Base-by-base conservation (phyloP, 92 coral and sea anemone genomes). In the Umimayanthus kanabou region DNA sequence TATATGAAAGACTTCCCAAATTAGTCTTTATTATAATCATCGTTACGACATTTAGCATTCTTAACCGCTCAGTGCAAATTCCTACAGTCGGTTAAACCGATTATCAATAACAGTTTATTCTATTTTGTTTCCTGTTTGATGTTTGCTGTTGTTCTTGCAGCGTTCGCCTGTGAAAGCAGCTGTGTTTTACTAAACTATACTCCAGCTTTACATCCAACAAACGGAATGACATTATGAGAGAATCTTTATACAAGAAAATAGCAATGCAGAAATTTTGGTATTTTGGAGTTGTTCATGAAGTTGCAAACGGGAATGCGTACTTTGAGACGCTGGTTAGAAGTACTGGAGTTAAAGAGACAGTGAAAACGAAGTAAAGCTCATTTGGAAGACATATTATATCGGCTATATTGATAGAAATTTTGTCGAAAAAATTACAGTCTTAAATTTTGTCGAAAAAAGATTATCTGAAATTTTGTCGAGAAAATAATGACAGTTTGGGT, bases 181-280 rank as follows among this genome's bases (percentile, higher is more conserved):
- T 39, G 82, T 14, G 66, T 49, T 30, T 78, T 78, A 50, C 82
- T 67, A 78, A 78, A 40, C 0, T 78, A 78, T 50, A 78, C 82
- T 4, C 82, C 40, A 78, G 82, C 25, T 10, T 47, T 78, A 78
- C 82, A 43, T 28, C 20, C 55, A 76, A 39, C 50, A 85, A 85
- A 45, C 69, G 81, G 65, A 25, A 15, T 4, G 28, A 0, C 37
- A 33, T 0, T 71, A 50, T 73, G 1, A 39, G 39, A 71, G 80
- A 85, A 20, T 3, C 18, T 50, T 5, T 33, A 33, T 33, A 6
- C 89, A 81, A 81, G 74, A 74, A 81, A 64, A 64, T 3, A 11
- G 83, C 23, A 79, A 79, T 13, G 29, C 58, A 77, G 65, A 87
- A 77, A 87, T 86, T 28, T 66, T 76, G 61, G 82, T 70, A 66